Conservation (phyloP, 2,113 vertebrate species). For the Egretta garzetta region DNA sequence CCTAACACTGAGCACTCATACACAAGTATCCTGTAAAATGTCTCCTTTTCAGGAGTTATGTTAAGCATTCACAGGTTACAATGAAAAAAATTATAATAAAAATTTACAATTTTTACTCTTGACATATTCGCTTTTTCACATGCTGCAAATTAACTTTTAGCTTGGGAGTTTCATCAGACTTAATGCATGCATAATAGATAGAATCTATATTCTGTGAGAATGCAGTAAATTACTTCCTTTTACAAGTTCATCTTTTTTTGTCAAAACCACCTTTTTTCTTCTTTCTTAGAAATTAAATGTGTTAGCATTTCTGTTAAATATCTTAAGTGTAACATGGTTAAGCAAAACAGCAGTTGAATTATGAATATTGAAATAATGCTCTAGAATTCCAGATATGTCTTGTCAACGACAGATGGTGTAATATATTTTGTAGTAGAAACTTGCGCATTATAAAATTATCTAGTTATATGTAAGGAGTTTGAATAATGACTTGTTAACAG, state of each 20-base stretch:
- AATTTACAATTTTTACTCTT: neutral
- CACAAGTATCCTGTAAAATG: neutral
- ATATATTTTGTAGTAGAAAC: neutral
- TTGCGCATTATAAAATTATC: neutral
- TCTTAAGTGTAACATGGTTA: neutral
- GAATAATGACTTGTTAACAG: neutral
- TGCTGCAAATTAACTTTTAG: neutral
- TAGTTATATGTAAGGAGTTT: neutral
- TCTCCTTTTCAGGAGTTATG: neutral
- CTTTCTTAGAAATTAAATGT: neutral
- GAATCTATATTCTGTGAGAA: neutral
- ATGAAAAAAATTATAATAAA: neutral
- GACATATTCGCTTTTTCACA: neutral
- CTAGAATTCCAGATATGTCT: neutral
- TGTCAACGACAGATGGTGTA: neutral
- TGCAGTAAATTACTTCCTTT: neutral
- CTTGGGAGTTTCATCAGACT: neutral
- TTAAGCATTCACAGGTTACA: neutral
- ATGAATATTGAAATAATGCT: neutral
- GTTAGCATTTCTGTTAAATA: neutral
- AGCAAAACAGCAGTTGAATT: neutral
- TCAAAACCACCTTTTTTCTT: neutral
- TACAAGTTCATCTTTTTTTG: neutral
- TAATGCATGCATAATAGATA: neutral
- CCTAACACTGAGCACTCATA: neutral